Percentiles rank a stretch among this genome's conserved stretches.
phyloP scores from a whole-genome alignment of 2,888 invertebrate species.

The Trichacis sp. region DNA sequence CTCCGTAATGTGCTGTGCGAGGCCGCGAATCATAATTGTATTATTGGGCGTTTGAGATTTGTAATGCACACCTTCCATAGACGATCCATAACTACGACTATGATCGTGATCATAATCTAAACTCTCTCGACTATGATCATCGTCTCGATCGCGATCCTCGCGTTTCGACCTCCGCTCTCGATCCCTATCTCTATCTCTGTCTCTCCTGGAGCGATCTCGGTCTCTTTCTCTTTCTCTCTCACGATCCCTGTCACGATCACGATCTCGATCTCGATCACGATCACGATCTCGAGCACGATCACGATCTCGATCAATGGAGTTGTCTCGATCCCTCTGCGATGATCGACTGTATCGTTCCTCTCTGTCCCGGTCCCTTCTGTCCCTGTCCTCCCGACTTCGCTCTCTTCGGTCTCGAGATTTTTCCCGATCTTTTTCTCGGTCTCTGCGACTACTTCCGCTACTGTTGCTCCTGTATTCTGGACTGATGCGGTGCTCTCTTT shows the following conservation, averaged over 20 bases:
- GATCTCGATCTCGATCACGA: constrained; percentile 53
- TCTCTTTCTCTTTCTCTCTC: constrained; percentile 55
- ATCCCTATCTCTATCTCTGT: constrained; percentile 56
- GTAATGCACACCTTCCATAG: constrained; percentile 70
- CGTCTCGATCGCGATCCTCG: constrained; percentile 57
- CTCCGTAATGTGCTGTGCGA: constrained; percentile 82
- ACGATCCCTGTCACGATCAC: constrained; percentile 57
- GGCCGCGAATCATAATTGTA: constrained; percentile 81
- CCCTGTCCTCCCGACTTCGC: constrained; percentile 60
- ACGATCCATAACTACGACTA: constrained; percentile 59
- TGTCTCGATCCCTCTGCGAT: constrained; percentile 17
- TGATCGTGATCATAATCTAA: constrained; percentile 64
- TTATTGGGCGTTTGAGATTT: constrained; percentile 75
- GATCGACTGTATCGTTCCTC: constrained; percentile 51
- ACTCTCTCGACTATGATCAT: constrained; percentile 64
- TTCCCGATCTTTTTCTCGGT: constrained; percentile 63
- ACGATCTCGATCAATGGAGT: constrained; percentile 48
- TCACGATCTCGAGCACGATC: constrained; percentile 53
- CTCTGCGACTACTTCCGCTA: constrained; percentile 48
- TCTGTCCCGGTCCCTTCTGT: constrained; percentile 60
- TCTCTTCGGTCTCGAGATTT: constrained; percentile 60
- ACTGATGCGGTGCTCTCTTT: constrained; percentile 51
- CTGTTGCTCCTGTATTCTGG: constrained; percentile 60
- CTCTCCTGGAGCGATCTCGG: constrained; percentile 56
- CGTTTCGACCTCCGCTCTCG: constrained; percentile 47